Evolutionary conservation across 1,140 invertebrate species (phyloP), one percentile per base, ranked within the genome.

Genomic region (Anthonomus grandis): DNA sequence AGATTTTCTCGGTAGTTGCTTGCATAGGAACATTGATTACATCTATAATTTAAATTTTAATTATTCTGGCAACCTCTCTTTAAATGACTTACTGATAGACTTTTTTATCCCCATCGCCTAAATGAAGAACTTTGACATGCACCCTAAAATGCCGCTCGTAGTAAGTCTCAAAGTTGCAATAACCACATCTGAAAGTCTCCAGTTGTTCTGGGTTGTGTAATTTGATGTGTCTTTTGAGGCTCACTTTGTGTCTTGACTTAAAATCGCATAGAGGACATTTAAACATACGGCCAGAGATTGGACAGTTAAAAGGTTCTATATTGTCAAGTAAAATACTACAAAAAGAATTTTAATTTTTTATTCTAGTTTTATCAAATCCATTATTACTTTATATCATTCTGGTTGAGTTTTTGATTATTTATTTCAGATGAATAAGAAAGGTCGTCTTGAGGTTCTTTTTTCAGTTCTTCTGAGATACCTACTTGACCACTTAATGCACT

Each of bases 1-100:
- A 53, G 22, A 13, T 53, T 53, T 31, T 53, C 50, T 31, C 38
- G 22, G 10, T 53, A 53, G 39, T 53, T 53, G 22, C 50, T 44
- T 8, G 10, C 24, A 34, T 53, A 53, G 4, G 50, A 25, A 31
- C 50, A 53, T 34, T 53, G 50, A 42, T 53, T 41, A 34, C 50
- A 53, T 25, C 50, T 53, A 22, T 44, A 53, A 44, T 39, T n/a
- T n/a, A 31, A 9, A 9, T 31, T 0, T 31, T 31, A 62, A n/a
- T n/a, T n/a, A n/a, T n/a, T n/a, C n/a, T n/a, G n/a, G n/a, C n/a
- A n/a, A n/a, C n/a, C n/a, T n/a, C n/a, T n/a, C n/a, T 38, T 38
- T 8, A 38, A 21, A 21, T 9, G n/a, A 45, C 42, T 25, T 13
- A 45, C 42, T 45, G 24, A 24, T 45, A 45, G n/a, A 45, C 4